Percentiles rank a stretch among this genome's conserved stretches.
Conservation (phyloP, 2,888 invertebrate species). For the Serripes groenlandicus region DNA sequence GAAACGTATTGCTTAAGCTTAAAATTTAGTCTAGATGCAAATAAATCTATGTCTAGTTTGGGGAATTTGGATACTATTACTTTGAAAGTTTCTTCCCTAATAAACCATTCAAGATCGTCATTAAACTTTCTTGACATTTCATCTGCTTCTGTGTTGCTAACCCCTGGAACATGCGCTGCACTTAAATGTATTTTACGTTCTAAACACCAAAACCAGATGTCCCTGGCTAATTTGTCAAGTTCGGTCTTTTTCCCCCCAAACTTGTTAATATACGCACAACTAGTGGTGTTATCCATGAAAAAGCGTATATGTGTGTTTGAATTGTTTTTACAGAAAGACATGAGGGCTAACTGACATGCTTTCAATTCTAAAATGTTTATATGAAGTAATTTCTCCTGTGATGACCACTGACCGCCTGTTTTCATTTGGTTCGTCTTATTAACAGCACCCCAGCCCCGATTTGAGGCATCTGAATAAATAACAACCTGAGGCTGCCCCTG, state of each 20-base stretch:
- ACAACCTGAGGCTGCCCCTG: no score
- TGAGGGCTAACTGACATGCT: background rate
- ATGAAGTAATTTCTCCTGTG: background rate
- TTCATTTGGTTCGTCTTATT: no score
- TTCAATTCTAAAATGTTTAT: constrained; percentile 11
- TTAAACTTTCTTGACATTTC: constrained; percentile 16
- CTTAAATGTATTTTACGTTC: constrained; percentile 40
- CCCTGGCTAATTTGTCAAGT: constrained; percentile 8
- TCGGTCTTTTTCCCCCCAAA: background rate
- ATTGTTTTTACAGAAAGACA: background rate
- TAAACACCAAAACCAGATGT: constrained; percentile 39
- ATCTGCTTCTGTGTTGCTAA: constrained; percentile 31
- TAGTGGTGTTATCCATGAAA: constrained; percentile 8
- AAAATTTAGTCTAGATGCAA: constrained; percentile 43
- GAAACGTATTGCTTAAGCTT: constrained; percentile 32
- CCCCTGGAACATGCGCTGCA: constrained; percentile 42
- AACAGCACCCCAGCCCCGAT: no score
- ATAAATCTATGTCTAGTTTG: constrained; percentile 36
- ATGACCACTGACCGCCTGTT: background rate
- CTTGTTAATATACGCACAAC: background rate
- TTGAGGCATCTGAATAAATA: no score
- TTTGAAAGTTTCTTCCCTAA: constrained; percentile 25
- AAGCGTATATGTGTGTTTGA: background rate
- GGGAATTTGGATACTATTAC: constrained; percentile 1
- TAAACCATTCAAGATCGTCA: constrained; percentile 35